phyloP scores from a whole-genome alignment of 2,797 vertebrate genomes.

The Rhinophrynus dorsalis region DNA sequence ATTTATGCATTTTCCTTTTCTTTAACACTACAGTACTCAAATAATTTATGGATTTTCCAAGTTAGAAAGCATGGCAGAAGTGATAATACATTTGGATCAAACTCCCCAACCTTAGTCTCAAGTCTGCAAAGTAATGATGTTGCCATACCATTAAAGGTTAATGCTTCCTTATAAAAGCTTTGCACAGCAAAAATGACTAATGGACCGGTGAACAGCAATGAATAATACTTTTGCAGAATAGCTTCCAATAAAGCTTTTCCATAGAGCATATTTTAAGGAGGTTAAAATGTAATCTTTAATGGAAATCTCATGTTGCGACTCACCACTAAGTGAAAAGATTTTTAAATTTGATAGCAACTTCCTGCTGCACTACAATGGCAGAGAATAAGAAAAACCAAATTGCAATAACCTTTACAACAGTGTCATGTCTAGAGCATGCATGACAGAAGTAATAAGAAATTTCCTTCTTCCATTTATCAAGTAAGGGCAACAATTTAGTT shows the following conservation, averaged over 20 bases:
- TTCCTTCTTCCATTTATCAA: background rate
- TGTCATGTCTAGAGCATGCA: background rate
- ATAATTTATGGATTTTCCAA: background rate
- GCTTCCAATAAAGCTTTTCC: conserved; percentile 1
- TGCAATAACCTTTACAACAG: background rate
- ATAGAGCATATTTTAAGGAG: background rate
- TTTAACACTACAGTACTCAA: background rate
- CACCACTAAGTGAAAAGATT: background rate
- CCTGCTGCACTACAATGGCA: background rate
- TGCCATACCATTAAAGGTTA: background rate
- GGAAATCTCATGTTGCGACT: conserved; percentile 5
- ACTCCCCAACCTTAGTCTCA: background rate
- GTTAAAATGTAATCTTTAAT: conserved; percentile 14
- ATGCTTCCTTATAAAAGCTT: background rate
- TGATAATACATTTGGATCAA: background rate
- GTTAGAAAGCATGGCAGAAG: background rate
- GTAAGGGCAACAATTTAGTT: no score
- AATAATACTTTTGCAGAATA: background rate
- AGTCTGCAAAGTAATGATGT: background rate
- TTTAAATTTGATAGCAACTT: background rate
- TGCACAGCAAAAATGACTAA: background rate
- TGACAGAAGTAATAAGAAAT: background rate
- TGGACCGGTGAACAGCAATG: background rate
- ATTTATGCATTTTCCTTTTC: background rate
- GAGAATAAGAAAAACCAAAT: background rate